Conservation (phyloP, 2,797 vertebrate species). For the Oceanodroma leucorhoa region DNA sequence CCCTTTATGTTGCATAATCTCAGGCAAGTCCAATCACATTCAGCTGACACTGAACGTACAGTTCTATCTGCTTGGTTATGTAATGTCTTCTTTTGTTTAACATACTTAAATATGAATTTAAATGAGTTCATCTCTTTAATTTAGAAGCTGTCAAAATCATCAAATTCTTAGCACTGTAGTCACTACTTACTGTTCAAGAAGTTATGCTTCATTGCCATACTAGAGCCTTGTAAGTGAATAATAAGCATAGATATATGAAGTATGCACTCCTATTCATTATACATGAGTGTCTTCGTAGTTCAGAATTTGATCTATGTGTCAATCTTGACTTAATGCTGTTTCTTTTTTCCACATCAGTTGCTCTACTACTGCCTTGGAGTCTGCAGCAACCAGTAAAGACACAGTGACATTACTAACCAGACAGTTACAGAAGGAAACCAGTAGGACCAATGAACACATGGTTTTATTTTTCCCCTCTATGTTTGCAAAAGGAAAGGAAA, state of each 20-base stretch:
- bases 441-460: neutral
- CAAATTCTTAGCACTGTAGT: neutral
- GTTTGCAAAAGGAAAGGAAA: neutral
- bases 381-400: neutral
- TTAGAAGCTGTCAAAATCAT: conserved; percentile 60
- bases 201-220: neutral
- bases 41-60: conserved; percentile 60
- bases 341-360: neutral
- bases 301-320: neutral
- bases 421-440: neutral
- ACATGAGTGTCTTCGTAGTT: neutral
- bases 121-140: conserved; percentile 48
- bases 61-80: conserved; percentile 54
- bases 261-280: neutral
- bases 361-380: neutral
- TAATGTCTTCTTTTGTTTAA: conserved; percentile 68
- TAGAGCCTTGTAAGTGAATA: neutral
- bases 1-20: conserved; percentile 39
- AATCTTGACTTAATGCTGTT: neutral
- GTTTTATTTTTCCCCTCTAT: neutral
- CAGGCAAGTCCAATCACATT: conserved; percentile 45
- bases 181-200: conserved; percentile 9
- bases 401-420: neutral
- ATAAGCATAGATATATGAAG: neutral
- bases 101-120: conserved; percentile 48